A percentile compares a stretch with the other conserved stretches of the same genome.
phyloP scores from a whole-genome alignment of 2,797 vertebrate species.

The Oryzias dopingdopingensis region DNA sequence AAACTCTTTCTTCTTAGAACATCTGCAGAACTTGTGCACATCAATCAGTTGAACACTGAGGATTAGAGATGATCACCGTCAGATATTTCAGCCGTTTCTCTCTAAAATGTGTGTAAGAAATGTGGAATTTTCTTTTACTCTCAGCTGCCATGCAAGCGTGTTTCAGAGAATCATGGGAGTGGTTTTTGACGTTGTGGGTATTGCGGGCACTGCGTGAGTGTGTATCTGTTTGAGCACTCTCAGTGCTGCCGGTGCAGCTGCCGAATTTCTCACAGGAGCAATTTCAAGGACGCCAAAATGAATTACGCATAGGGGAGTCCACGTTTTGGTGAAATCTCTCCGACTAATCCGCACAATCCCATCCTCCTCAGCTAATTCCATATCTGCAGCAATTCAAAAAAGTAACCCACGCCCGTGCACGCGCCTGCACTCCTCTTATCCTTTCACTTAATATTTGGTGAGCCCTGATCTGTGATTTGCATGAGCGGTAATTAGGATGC shows the following conservation, averaged over 20 bases:
- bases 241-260: constrained; percentile 68
- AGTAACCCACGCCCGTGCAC: constrained; percentile 25
- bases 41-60: constrained; percentile 16
- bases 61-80: constrained; percentile 45
- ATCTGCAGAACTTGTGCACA: constrained; percentile 14
- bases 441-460: constrained; percentile 42
- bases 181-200: constrained; percentile 35
- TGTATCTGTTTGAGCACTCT: constrained; percentile 52
- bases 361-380: constrained; percentile 66
- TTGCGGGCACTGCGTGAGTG: constrained; percentile 29
- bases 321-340: constrained; percentile 65
- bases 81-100: constrained; percentile 28
- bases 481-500: constrained; percentile 67
- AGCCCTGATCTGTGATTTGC: constrained; percentile 65
- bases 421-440: constrained; percentile 36
- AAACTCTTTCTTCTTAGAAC: constrained; percentile 3
- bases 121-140: constrained; percentile 40
- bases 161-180: constrained; percentile 56
- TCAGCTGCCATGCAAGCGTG: constrained; percentile 38
- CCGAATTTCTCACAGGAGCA: constrained; percentile 74
- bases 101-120: constrained; percentile 53
- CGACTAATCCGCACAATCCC: constrained; percentile 69
- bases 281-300: constrained; percentile 77
- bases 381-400: constrained; percentile 53
- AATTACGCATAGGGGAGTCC: constrained; percentile 70